phyloP scores from a whole-genome alignment of 2,888 invertebrate species.

The Ctenicera cuprea region DNA sequence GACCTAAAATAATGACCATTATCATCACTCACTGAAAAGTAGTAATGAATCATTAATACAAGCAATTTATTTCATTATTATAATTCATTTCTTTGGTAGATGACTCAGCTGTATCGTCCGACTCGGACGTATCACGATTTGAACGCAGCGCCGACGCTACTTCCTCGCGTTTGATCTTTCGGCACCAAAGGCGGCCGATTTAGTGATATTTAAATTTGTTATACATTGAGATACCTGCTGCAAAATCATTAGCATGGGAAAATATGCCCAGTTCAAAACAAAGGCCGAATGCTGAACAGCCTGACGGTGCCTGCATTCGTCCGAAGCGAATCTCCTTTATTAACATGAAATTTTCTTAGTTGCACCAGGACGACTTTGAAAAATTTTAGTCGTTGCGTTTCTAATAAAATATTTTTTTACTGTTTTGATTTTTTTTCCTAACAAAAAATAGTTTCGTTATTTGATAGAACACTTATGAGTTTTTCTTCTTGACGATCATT shows the following conservation, averaged over 20 bases:
- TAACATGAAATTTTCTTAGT: no score
- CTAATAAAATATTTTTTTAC: no score
- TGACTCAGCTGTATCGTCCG: constrained; percentile 67
- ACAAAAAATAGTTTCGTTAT: no score
- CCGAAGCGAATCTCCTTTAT: constrained; percentile 38
- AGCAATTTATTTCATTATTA: constrained; percentile 73
- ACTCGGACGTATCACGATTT: constrained; percentile 45
- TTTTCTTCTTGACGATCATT: no score
- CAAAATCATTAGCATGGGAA: constrained; percentile 70
- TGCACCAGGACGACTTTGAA: no score
- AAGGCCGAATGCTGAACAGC: constrained; percentile 48
- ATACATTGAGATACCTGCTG: constrained; percentile 62
- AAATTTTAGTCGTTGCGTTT: no score
- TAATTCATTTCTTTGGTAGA: constrained; percentile 70
- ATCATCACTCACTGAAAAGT: constrained; percentile 71
- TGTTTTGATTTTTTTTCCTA: no score
- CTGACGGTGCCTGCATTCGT: constrained; percentile 36
- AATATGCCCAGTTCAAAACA: constrained; percentile 62
- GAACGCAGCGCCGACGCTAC: constrained; percentile 39
- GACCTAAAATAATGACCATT: constrained; percentile 68
- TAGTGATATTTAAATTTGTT: constrained; percentile 59
- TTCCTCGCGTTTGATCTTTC: constrained; percentile 44
- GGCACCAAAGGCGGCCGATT: constrained; percentile 23
- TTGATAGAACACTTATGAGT: no score
- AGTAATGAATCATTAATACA: constrained; percentile 72